These are phyloP conservation scores for Aulostomus chinensis DNA, from an alignment of 2,797 vertebrate species.

Conservation along the genomic window DNA sequence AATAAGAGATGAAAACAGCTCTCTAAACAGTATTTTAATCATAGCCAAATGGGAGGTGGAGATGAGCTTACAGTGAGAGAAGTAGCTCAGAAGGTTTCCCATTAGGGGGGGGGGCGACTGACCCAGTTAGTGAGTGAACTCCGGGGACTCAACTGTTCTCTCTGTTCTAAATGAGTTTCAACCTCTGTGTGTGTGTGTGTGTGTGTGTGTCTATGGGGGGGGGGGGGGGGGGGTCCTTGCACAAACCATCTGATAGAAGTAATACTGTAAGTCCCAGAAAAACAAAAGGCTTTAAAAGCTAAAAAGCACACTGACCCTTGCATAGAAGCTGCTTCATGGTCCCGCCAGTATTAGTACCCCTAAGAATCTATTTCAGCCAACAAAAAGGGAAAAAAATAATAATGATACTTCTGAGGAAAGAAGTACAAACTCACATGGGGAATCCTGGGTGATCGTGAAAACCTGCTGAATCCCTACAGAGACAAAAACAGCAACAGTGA, in stretches of 20 bases:
- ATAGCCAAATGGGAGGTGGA: not conserved
- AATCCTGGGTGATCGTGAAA: slow-evolving; percentile 85
- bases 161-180: slow-evolving; percentile 56
- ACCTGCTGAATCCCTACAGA: slow-evolving; percentile 84
- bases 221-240: slow-evolving; percentile 67
- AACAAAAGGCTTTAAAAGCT: slow-evolving; percentile 10
- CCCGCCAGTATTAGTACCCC: too few relatives aligned
- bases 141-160: slow-evolving; percentile 41
- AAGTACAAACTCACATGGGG: slow-evolving; percentile 79
- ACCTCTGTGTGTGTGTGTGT: too few relatives aligned
- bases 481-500: slow-evolving; percentile 30
- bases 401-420: not conserved
- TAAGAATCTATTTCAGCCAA: not conserved
- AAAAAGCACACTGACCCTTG: too few relatives aligned
- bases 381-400: not conserved
- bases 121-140: slow-evolving; percentile 63
- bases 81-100: slow-evolving; percentile 50
- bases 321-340: too few relatives aligned
- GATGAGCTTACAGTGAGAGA: slow-evolving; percentile 11
- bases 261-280: slow-evolving; percentile 38
- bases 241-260: slow-evolving; percentile 16
- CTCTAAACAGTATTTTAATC: slow-evolving; percentile 16
- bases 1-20: not conserved
- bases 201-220: too few relatives aligned
- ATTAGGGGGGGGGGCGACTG: slow-evolving; percentile 52